A percentile compares a stretch with the other conserved stretches of the same genome.
Evolutionary conservation across 2,113 vertebrate species (phyloP).

Genomic region (Seriola quinqueradiata): DNA sequence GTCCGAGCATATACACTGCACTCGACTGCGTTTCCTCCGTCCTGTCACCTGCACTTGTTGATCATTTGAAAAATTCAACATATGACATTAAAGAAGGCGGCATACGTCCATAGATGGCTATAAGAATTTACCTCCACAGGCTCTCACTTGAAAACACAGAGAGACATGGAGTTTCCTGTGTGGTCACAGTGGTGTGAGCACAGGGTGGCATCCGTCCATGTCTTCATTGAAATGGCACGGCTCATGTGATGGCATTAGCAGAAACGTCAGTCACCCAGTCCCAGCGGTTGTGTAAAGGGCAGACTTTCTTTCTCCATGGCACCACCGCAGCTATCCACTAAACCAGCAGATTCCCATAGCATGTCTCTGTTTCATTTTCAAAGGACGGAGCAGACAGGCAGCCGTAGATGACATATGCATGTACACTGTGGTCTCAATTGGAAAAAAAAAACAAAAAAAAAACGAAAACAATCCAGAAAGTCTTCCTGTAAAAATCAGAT

Average conservation of each 20-base stretch:
- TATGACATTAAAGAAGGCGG: conserved; percentile 22
- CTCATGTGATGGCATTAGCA: conserved; percentile 77
- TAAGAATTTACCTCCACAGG: conserved; percentile 33
- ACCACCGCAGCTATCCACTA: conserved; percentile 43
- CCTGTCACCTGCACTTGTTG: conserved; percentile 24
- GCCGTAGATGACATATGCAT: conserved; percentile 6
- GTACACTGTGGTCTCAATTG: background rate
- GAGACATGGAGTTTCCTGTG: conserved; percentile 69
- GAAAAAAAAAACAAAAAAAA: too few species aligned
- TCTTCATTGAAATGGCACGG: conserved; percentile 65
- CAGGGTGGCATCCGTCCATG: conserved; percentile 70
- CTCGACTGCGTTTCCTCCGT: background rate
- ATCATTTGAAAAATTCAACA: conserved; percentile 39
- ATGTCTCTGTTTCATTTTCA: conserved; percentile 35
- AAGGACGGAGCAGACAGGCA: conserved; percentile 12
- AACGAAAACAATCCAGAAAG: background rate
- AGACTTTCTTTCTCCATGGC: conserved; percentile 58
- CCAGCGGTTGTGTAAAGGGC: conserved; percentile 71
- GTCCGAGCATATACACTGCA: background rate
- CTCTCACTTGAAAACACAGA: conserved; percentile 56
- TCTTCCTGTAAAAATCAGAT: background rate
- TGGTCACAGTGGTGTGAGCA: conserved; percentile 64
- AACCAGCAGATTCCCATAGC: conserved; percentile 42
- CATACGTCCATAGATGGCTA: conserved; percentile 40
- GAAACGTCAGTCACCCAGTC: conserved; percentile 73